Evolutionary conservation across 2,888 invertebrate species (phyloP).

Genomic region (Drosophila diplacantha): DNA sequence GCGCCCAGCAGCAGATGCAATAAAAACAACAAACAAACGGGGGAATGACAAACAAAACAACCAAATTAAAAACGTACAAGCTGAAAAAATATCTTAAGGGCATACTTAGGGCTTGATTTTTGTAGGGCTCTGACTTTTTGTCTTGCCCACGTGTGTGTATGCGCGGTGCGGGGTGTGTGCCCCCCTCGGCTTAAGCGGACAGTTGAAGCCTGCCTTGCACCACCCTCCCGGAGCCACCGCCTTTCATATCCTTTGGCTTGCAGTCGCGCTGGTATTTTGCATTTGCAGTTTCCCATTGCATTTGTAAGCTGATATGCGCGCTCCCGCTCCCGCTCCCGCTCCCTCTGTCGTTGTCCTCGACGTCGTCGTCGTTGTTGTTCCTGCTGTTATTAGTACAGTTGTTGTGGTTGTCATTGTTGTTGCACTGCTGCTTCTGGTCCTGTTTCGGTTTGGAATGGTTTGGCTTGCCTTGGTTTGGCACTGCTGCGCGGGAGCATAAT

Average conservation of each 20-base stretch:
- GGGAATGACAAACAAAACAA: constrained; percentile 62
- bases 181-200: constrained; percentile 54
- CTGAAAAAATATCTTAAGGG: constrained; percentile 71
- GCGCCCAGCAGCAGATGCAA: constrained; percentile 17
- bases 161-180: constrained; percentile 19
- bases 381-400: constrained; percentile 64
- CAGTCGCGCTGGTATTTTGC: constrained; percentile 57
- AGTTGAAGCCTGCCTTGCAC: constrained; percentile 34
- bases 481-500: constrained; percentile 65
- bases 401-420: constrained; percentile 40
- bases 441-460: constrained; percentile 34
- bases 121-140: constrained; percentile 58
- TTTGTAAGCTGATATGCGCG: constrained; percentile 61
- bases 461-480: constrained; percentile 38
- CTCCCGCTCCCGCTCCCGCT: constrained; percentile 24
- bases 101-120: constrained; percentile 68
- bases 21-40: constrained; percentile 46
- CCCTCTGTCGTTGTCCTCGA: constrained; percentile 12
- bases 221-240: background rate
- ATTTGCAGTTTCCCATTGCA: constrained; percentile 62
- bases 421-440: constrained; percentile 36
- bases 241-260: constrained; percentile 28
- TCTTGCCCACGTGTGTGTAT: constrained; percentile 31
- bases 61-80: constrained; percentile 65
- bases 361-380: constrained; percentile 53